Evolutionary conservation across 1,140 invertebrate genomes (phyloP).

Genomic region (Drosophila nannoptera): DNA sequence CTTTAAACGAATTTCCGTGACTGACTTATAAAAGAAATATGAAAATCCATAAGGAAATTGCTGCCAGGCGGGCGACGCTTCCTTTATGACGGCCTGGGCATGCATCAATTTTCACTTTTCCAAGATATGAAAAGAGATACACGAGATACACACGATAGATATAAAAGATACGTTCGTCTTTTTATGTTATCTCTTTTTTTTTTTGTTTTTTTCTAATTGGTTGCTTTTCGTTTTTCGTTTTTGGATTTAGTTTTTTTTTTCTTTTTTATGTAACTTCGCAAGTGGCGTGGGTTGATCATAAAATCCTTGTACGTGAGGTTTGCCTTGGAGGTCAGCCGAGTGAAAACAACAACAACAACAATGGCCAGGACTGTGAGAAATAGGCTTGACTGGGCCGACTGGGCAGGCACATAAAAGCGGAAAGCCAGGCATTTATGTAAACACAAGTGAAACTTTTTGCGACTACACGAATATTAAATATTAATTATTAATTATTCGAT

Average conservation of each 20-base stretch:
- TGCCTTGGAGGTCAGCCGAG: conserved; percentile 67
- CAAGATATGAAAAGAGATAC: conserved; percentile 62
- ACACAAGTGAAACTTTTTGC: conserved; percentile 44
- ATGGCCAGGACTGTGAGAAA: conserved; percentile 13
- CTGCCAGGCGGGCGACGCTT: conserved; percentile 45
- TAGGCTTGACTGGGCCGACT: conserved; percentile 26
- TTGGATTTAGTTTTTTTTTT: not conserved
- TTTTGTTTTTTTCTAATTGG: not conserved
- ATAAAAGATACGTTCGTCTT: conserved; percentile 35
- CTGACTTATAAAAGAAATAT: conserved; percentile 74
- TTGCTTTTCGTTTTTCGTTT: too few relatives aligned
- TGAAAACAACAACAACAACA: conserved; percentile 45
- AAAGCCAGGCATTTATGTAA: conserved; percentile 36
- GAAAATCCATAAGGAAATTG: conserved; percentile 74
- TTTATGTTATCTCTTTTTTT: not conserved
- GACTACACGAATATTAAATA: conserved; percentile 40
- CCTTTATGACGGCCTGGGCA: conserved; percentile 55
- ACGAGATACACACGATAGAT: conserved; percentile 39
- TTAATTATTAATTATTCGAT: conserved; percentile 66
- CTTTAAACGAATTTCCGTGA: conserved; percentile 69
- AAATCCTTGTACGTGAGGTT: conserved; percentile 78
- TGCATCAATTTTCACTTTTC: conserved; percentile 76
- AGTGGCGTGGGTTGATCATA: conserved; percentile 31
- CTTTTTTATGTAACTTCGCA: conserved; percentile 43
- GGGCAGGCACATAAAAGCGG: conserved; percentile 22